Percentiles rank a stretch among this genome's conserved stretches.
phyloP scores from a whole-genome alignment of 2,797 vertebrate species.

The Sebastiscus albofasciatus region DNA sequence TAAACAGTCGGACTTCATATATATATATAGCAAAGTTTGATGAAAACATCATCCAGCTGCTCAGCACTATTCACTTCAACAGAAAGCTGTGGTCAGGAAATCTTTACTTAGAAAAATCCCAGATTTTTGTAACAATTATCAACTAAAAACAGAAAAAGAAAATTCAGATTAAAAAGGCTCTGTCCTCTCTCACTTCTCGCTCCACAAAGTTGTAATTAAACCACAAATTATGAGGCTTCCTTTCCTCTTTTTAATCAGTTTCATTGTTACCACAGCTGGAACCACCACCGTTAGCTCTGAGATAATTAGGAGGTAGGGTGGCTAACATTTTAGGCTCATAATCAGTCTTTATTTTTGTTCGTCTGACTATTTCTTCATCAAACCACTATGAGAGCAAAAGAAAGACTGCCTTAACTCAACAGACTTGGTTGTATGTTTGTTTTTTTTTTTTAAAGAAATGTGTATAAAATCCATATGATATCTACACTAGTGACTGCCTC shows the following conservation, averaged over 20 bases:
- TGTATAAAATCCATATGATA: background rate
- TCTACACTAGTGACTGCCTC: background rate
- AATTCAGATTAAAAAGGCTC: background rate
- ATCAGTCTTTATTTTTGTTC: background rate
- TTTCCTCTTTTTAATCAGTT: constrained; percentile 1
- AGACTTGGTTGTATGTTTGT: background rate
- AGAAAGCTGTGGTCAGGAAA: background rate
- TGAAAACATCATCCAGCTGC: background rate
- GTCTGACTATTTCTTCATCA: background rate
- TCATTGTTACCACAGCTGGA: background rate
- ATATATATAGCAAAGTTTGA: background rate
- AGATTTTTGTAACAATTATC: background rate
- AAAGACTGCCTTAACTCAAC: background rate
- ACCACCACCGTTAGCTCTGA: background rate
- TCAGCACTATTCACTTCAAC: background rate
- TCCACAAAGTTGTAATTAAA: background rate
- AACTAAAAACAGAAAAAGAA: background rate
- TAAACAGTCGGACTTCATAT: background rate
- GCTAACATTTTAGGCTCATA: background rate
- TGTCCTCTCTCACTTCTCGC: background rate
- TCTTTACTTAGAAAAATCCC: background rate
- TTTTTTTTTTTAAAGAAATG: background rate
- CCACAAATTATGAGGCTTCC: background rate
- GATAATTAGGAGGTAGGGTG: background rate
- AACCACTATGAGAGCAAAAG: background rate